Percentiles rank a stretch among this genome's conserved stretches.
These are phyloP conservation scores for Cyaniris semiargus DNA, from an alignment of 2,888 invertebrate species.

Conservation along the genomic window DNA sequence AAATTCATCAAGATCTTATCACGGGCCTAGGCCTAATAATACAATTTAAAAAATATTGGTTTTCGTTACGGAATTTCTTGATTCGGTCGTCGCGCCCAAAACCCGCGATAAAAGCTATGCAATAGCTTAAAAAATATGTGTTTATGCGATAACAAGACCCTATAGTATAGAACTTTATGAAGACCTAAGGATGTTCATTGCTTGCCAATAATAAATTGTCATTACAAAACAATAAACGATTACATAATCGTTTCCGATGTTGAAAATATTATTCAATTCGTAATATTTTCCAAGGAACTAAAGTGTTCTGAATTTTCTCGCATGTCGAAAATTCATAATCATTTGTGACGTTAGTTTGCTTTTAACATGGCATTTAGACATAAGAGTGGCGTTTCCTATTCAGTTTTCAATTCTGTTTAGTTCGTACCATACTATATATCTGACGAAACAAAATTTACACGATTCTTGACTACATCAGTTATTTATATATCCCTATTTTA, in stretches of 20 bases:
- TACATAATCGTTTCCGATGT: neutral
- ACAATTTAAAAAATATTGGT: too few relatives aligned
- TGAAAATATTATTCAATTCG: neutral
- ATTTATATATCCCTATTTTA: neutral
- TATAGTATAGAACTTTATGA: too few relatives aligned
- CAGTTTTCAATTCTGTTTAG: neutral
- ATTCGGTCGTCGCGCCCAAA: too few relatives aligned
- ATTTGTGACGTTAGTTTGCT: constrained; percentile 7
- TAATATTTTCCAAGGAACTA: neutral
- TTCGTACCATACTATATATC: neutral
- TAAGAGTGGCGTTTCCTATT: constrained; percentile 6
- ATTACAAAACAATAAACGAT: neutral
- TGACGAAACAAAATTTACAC: constrained; percentile 10
- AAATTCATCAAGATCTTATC: too few relatives aligned
- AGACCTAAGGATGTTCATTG: neutral
- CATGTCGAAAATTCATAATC: neutral
- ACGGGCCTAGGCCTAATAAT: too few relatives aligned
- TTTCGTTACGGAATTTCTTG: too few relatives aligned
- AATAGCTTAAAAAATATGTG: too few relatives aligned
- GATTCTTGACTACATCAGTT: neutral
- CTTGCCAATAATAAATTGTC: neutral
- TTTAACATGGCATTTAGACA: constrained; percentile 19
- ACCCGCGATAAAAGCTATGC: too few relatives aligned
- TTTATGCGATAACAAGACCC: too few relatives aligned
- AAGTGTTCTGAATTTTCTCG: neutral